Percentiles rank a stretch among this genome's conserved stretches.
These are phyloP conservation scores for Amorpha juglandis DNA, from an alignment of 2,888 invertebrate species.

Conservation along the genomic window DNA sequence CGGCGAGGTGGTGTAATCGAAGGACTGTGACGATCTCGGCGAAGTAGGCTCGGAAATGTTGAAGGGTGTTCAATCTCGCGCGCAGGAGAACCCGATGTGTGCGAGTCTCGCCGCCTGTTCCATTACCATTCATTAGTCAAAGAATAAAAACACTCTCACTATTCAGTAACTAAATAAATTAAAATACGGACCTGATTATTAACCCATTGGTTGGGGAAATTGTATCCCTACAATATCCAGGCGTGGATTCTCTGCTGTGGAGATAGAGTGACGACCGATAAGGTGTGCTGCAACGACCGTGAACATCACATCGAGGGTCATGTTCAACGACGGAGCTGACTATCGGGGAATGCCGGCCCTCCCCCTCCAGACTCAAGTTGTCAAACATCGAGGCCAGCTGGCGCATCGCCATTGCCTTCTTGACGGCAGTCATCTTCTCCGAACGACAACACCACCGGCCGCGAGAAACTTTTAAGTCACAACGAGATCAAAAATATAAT, in stretches of 20 bases:
- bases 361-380: constrained; percentile 85
- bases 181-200: constrained; percentile 71
- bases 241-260: constrained; percentile 79
- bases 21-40: constrained; percentile 84
- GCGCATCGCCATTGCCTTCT: constrained; percentile 87
- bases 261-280: constrained; percentile 76
- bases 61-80: constrained; percentile 88
- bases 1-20: constrained; percentile 77
- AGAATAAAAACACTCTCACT: background rate
- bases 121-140: constrained; percentile 43
- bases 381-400: constrained; percentile 89
- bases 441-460: constrained; percentile 43
- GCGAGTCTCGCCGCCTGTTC: constrained; percentile 85
- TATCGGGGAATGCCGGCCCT: constrained; percentile 71
- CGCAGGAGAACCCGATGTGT: constrained; percentile 82
- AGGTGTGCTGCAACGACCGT: constrained; percentile 83
- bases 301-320: constrained; percentile 88
- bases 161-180: background rate
- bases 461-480: constrained; percentile 54
- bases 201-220: constrained; percentile 76
- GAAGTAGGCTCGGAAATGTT: constrained; percentile 87
- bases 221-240: constrained; percentile 85
- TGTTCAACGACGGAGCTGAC: constrained; percentile 83
- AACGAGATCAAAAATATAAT: constrained; percentile 44
- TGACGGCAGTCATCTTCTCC: constrained; percentile 79